phyloP scores from a whole-genome alignment of 1,140 invertebrate species.

The Scylla paramamosain region DNA sequence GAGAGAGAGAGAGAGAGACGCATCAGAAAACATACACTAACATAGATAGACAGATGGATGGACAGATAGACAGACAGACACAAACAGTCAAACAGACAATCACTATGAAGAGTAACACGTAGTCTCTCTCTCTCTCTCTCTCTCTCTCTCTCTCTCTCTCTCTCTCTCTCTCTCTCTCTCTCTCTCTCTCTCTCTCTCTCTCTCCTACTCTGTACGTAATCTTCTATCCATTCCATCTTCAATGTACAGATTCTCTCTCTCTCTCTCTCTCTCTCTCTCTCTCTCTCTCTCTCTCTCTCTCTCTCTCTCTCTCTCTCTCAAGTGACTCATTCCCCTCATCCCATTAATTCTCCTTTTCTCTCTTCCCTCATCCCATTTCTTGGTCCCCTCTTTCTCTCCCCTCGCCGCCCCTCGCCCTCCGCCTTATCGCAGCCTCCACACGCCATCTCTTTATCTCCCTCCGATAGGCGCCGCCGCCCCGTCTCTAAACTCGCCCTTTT shows the following conservation, averaged over 20 bases:
- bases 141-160: background rate
- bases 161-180: background rate
- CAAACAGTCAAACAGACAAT: slow-evolving; percentile 16
- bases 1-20: background rate
- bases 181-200: no score
- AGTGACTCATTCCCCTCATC: slow-evolving; percentile 40
- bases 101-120: background rate
- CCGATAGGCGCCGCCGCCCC: slow-evolving; percentile 39
- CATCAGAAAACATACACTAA: background rate
- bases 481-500: background rate
- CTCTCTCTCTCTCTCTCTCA: no score
- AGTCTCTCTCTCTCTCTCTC: background rate
- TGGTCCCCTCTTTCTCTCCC: slow-evolving; percentile 60
- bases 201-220: no score
- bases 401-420: slow-evolving; percentile 54
- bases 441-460: slow-evolving; percentile 71
- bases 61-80: background rate
- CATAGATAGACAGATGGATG: background rate
- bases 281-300: no score
- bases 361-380: slow-evolving; percentile 65
- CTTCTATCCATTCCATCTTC: no score
- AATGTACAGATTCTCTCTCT: no score
- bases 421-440: slow-evolving; percentile 71
- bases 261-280: no score
- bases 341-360: slow-evolving; percentile 64